Base-by-base conservation (phyloP, 1,140 invertebrate genomes). In the Drusus annulatus region DNA sequence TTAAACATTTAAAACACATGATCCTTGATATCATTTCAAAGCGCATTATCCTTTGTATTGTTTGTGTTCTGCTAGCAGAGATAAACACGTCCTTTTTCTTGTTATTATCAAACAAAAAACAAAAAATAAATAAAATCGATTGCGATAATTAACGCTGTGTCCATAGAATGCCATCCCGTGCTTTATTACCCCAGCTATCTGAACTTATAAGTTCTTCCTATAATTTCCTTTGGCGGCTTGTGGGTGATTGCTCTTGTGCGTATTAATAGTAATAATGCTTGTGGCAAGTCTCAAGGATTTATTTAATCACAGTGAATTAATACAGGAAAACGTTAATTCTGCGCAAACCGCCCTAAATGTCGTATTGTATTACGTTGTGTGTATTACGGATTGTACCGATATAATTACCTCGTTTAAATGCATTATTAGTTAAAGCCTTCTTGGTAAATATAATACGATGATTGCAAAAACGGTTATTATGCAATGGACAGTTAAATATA, bases 111-210 rank as follows among this genome's bases (percentile, higher is more conserved):
- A 65, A 65, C 10, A 65, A 15, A 65, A 65, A n/a, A n/a, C n/a
- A n/a, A n/a, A n/a, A 65, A 25, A 28, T 13, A 65, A n/a, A 31
- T 75, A 15, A 45, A 75, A 75, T 31, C 73, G 73, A 75, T 75
- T 75, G 73, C 28, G 13, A 28, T 75, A 75, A 69, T 75, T 75
- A 75, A 75, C 21, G 73, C 56, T 19, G 36, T 50, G 36, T 69
- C 31, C 45, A 69, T 69, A 36, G 65, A 10, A 69, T 50, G n/a
- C 31, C 45, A 21, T 69, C 31, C 19, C 25, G 25, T 28, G 21
- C 5, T 65, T 65, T 65, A 65, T 65, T 31, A 25, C 62, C 5
- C 16, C 5, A 25, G 16, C 19, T 3, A 25, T 10, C 25, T 65
- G 62, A 28, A 31, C 36, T 45, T 45, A 13, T 8, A 13, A 45